Conservation (phyloP, 2,797 vertebrate genomes). For the Fundulus diaphanus region DNA sequence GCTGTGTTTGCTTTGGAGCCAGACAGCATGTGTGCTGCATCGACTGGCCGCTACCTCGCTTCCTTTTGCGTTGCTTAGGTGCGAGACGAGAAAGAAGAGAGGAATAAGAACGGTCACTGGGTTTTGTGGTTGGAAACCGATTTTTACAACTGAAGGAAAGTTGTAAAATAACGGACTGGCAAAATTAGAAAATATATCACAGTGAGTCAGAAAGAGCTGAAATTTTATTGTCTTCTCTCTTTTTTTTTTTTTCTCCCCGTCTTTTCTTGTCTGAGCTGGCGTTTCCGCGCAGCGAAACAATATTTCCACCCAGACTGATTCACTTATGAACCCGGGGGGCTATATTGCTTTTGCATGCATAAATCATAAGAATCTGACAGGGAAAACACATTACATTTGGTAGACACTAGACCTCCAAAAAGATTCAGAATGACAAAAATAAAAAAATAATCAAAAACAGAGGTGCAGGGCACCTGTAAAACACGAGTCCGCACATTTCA, state of each 20-base stretch:
- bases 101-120: constrained; percentile 26
- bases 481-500: constrained; percentile 69
- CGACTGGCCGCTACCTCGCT: constrained; percentile 21
- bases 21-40: constrained; percentile 33
- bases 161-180: constrained; percentile 11
- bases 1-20: constrained; percentile 41
- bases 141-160: constrained; percentile 35
- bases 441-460: constrained; percentile 62
- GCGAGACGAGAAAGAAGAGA: constrained; percentile 45
- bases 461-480: constrained; percentile 43
- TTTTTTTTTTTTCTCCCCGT: constrained; percentile 17
- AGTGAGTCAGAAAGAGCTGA: constrained; percentile 11
- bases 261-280: constrained; percentile 27
- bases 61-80: constrained; percentile 45
- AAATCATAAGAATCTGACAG: constrained; percentile 57
- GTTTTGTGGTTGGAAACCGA: constrained; percentile 31
- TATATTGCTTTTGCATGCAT: constrained; percentile 64
- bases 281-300: constrained; percentile 42
- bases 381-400: constrained; percentile 59
- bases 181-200: constrained; percentile 44
- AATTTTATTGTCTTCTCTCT: constrained; percentile 36
- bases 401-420: constrained; percentile 35
- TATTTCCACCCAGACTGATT: constrained; percentile 48
- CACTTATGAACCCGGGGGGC: constrained; percentile 49
- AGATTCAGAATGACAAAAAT: constrained; percentile 48